Base-by-base conservation (phyloP, 2,797 vertebrate genomes). In the Hozukius guyotensis region DNA sequence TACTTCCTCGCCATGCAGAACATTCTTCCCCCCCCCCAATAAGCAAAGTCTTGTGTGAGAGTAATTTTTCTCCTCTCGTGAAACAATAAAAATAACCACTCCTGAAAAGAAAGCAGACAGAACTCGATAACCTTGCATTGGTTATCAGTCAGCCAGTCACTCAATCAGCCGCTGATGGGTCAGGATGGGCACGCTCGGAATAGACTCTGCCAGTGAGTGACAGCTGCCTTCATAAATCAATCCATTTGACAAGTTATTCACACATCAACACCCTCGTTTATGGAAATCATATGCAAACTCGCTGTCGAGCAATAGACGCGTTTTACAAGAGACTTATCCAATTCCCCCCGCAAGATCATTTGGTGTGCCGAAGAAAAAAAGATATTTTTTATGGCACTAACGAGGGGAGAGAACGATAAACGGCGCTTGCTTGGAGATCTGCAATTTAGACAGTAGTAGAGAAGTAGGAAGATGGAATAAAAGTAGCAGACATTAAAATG, bases 191-290 rank as follows among this genome's bases (percentile, higher is more conserved):
- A 53, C 34, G 27, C 85, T 88, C 75, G 57, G 63, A 89, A 90
- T 80, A 83, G 83, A 87, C 84, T 65, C 65, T 4, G 34, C 49
- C 72, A 29, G 27, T 90, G 91, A 93, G 75, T 86, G 85, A 89
- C 86, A 87, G 84, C 80, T 66, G 68, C 85, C 85, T 82, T 62
- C 78, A 61, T 76, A 68, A 92, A 91, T 91, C 92, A 91, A 85
- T 89, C 88, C 69, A 29, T 74, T 83, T 89, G 90, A 90, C 80
- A 88, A 86, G 77, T 87, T 81, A 87, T 89, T 91, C 91, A 92
- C 84, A 84, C 78, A 91, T 90, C 90, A 93, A 87, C 88, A 64
- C 76, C 75, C 78, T 90, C 69, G 25, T 89, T 94, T 88, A 91
- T 90, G 87, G 76, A 83, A 90, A 93, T 92, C 42, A 24, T 83